These are phyloP conservation scores for Stichodactyla mertensii DNA, from an alignment of 64 coral and sea anemone genomes.

Conservation along the genomic window DNA sequence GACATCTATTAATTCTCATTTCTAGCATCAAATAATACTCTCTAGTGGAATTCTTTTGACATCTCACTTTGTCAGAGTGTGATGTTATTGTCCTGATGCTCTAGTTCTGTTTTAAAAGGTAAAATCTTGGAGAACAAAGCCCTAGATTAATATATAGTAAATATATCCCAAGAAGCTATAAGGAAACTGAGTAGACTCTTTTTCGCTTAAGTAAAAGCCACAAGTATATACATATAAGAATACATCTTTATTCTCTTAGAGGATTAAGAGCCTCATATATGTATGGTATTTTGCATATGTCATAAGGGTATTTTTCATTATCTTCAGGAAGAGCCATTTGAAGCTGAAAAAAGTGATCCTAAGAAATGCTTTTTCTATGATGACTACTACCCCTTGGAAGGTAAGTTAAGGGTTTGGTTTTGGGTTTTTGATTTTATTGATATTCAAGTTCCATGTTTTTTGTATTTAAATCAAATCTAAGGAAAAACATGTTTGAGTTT, in stretches of 20 bases:
- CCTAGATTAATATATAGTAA: not conserved
- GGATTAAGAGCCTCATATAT: conserved; percentile 5
- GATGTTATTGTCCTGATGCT: not conserved
- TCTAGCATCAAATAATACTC: conserved; percentile 12
- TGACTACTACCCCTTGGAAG: conserved; percentile 65
- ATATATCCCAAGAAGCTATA: not conserved
- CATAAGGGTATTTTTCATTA: not conserved
- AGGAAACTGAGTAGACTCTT: not conserved
- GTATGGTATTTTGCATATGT: conserved; percentile 14
- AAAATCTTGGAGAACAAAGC: not conserved
- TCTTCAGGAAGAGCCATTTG: conserved; percentile 49
- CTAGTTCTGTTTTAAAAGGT: not conserved
- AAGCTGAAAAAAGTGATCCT: conserved; percentile 27
- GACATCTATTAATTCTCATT: conserved; percentile 1
- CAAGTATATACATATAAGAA: not conserved
- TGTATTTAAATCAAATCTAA: not conserved
- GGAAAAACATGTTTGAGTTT: not conserved
- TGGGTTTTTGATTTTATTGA: not conserved
- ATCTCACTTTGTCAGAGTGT: not conserved
- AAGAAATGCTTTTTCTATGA: conserved; percentile 55
- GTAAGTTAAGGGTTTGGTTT: conserved; percentile 9
- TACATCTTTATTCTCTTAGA: not conserved
- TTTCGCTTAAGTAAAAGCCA: not conserved
- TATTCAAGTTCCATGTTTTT: not conserved
- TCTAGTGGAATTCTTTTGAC: not conserved